Conservation (phyloP, 1,140 invertebrate species). For the Oppia nitens region DNA sequence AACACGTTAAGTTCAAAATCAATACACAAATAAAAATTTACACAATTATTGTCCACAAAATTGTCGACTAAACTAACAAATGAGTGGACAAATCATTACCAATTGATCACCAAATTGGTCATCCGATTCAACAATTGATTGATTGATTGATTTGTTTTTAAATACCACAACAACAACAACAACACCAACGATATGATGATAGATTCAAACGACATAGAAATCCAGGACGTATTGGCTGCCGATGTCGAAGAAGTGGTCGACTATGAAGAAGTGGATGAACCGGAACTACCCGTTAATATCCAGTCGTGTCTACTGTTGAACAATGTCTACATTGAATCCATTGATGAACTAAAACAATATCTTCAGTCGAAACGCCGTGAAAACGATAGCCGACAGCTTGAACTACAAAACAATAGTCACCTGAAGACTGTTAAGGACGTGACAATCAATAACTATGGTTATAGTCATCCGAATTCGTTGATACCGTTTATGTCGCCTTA, state of each 20-base stretch:
- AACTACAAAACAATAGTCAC: neutral
- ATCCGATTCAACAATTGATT: too few species aligned
- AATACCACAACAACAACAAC: too few species aligned
- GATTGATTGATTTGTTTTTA: too few species aligned
- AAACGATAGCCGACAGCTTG: neutral
- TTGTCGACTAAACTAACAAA: too few species aligned
- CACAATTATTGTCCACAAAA: too few species aligned
- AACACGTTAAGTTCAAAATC: too few species aligned
- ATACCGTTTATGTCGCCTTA: slow-evolving; percentile 12
- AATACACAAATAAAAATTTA: too few species aligned
- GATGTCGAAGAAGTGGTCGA: neutral
- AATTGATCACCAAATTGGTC: too few species aligned
- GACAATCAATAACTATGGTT: neutral
- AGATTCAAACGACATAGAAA: too few species aligned
- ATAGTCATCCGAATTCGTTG: slow-evolving; percentile 9
- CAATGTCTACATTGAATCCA: neutral
- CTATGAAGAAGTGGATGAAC: neutral
- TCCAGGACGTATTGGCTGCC: too few species aligned
- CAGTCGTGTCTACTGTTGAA: neutral
- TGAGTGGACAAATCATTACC: too few species aligned
- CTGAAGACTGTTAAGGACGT: neutral
- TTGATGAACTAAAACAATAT: neutral
- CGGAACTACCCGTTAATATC: neutral
- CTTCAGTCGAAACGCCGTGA: neutral
- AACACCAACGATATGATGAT: too few species aligned